These are phyloP conservation scores for Octopus bimaculoides DNA, from an alignment of 1,140 invertebrate genomes.

Conservation along the genomic window DNA sequence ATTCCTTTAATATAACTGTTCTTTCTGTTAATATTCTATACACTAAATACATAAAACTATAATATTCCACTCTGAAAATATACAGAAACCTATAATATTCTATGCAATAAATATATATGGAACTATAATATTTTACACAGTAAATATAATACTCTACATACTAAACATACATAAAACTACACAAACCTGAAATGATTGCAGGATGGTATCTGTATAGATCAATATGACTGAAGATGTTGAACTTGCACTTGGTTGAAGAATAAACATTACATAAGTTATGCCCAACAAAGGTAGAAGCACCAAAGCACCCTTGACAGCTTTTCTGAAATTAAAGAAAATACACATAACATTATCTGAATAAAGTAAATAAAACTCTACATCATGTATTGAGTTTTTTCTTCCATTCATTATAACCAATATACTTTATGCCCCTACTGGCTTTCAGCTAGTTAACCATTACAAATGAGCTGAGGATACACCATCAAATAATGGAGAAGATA, in stretches of 20 bases:
- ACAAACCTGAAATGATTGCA: conserved; percentile 61
- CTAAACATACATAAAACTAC: too few relatives aligned
- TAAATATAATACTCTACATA: background rate
- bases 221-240: conserved; percentile 52
- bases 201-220: conserved; percentile 58
- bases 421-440: too few relatives aligned
- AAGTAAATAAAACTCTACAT: background rate
- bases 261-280: conserved; percentile 62
- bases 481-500: too few relatives aligned
- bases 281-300: conserved; percentile 64
- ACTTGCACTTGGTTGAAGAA: conserved; percentile 57
- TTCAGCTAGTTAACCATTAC: too few relatives aligned
- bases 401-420: too few relatives aligned
- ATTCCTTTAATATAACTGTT: background rate
- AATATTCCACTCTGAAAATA: background rate
- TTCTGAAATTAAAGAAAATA: conserved; percentile 48
- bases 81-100: background rate
- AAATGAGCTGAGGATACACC: too few relatives aligned
- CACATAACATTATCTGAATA: background rate
- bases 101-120: background rate
- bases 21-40: background rate
- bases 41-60: background rate
- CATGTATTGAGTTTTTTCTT: too few relatives aligned
- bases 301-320: conserved; percentile 62
- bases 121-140: background rate